Evolutionary conservation across 2,888 invertebrate genomes (phyloP), one percentile per base, ranked within the genome.

Genomic region (Tuberolachnus salignus): DNA sequence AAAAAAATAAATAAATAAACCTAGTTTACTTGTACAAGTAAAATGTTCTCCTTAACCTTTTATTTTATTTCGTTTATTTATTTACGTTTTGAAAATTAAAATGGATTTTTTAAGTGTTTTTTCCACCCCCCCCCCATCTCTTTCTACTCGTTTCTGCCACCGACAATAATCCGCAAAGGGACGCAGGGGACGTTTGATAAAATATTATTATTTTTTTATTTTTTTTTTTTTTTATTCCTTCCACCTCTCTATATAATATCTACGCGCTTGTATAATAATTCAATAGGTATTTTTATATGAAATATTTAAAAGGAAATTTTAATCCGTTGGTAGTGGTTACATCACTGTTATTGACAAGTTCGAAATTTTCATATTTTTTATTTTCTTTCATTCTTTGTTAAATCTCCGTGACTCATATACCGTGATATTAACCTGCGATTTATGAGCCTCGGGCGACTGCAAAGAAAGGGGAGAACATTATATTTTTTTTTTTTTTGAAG

Each of bases 321-420:
- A n/a, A 16, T 14, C 49, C 19, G 10, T 49, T n/a, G n/a, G 46
- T 72, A 49, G 14, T 6, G 19, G 57, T 59, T 46, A 59, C 59
- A 59, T 59, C 19, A 72, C 49, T 72, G 71, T 59, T 72, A 72
- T 72, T 72, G 59, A 59, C 71, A 59, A 49, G 19, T 61, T 34
- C 19, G 21, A 72, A 49, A 72, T 34, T 66, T 61, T 44, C 44
- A 57, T 71, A 57, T 44, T 57, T 19, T n/a, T n/a, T n/a, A n/a
- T 16, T 46, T 44, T 21, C 44, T 64, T 26, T 51, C n/a, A n/a
- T n/a, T n/a, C 49, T 72, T 49, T 55, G 55, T 70, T 9, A 21
- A 57, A 55, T 21, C 53, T 42, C 34, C 26, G 46, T 44, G n/a
- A 19, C 71, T 59, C 26, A 19, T 46, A 11, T n/a, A 23, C 11